phyloP scores from a whole-genome alignment of 2,888 invertebrate species.

The Drosophila tripunctata region DNA sequence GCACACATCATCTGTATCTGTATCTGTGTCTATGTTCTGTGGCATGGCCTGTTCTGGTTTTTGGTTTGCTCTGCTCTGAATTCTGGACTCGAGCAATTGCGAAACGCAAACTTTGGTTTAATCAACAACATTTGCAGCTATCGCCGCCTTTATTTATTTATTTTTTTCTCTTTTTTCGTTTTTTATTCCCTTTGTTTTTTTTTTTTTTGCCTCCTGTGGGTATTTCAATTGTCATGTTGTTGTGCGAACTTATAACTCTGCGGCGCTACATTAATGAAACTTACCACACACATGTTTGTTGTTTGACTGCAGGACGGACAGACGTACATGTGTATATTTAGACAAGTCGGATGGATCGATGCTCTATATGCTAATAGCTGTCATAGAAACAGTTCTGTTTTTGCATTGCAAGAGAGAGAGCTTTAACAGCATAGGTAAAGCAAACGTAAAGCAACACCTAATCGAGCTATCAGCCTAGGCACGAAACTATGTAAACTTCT shows the following conservation, averaged over 20 bases:
- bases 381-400: background rate
- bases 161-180: background rate
- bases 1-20: conserved; percentile 1
- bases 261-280: conserved; percentile 5
- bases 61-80: no score
- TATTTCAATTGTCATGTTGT: conserved; percentile 6
- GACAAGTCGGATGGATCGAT: background rate
- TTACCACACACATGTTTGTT: conserved; percentile 6
- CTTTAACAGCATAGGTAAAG: no score
- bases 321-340: no score
- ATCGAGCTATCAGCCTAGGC: no score
- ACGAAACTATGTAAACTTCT: no score
- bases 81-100: conserved; percentile 19
- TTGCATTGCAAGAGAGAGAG: background rate
- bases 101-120: conserved; percentile 52
- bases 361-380: background rate
- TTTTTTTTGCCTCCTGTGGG: conserved; percentile 5
- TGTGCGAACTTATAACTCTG: background rate
- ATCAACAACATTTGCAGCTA: conserved; percentile 44
- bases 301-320: background rate
- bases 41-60: background rate
- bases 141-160: conserved; percentile 4
- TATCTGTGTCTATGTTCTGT: background rate
- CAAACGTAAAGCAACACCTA: no score
- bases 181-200: background rate